A percentile compares a stretch with the other conserved stretches of the same genome.
phyloP scores from a whole-genome alignment of 92 coral and sea anemone genomes.

The Phenganax marumi region DNA sequence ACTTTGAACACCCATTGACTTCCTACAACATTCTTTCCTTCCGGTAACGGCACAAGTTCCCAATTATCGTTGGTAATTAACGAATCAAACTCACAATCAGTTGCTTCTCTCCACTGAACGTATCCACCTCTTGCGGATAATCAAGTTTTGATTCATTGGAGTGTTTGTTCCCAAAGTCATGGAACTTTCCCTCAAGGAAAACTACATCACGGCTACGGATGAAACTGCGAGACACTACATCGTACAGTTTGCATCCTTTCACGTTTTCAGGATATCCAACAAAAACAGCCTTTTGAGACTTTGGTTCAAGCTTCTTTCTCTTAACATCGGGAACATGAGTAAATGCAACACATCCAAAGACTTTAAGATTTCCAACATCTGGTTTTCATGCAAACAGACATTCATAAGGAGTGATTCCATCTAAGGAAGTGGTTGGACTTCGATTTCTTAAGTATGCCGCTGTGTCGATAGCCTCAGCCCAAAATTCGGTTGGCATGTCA shows the following conservation, averaged over 20 bases:
- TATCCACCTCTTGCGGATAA: too few relatives aligned
- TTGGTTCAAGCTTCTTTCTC: conserved; percentile 47
- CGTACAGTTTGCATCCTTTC: background rate
- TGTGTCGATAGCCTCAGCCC: conserved; percentile 56
- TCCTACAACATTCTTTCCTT: conserved; percentile 12
- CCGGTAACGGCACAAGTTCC: conserved; percentile 27
- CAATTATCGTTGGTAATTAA: conserved; percentile 6
- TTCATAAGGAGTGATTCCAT: conserved; percentile 44
- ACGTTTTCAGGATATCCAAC: too few relatives aligned
- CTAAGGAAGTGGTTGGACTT: conserved; percentile 35
- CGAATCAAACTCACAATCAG: conserved; percentile 21
- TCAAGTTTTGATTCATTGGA: too few relatives aligned
- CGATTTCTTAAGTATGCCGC: conserved; percentile 31
- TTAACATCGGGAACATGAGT: conserved; percentile 36
- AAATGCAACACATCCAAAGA: conserved; percentile 57
- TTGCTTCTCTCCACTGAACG: conserved; percentile 11
- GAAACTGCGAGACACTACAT: background rate
- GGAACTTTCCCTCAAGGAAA: background rate
- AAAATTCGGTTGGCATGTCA: conserved; percentile 44
- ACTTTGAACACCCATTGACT: conserved; percentile 1
- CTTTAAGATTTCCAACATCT: conserved; percentile 51
- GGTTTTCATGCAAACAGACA: conserved; percentile 54
- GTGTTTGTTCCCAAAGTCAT: too few relatives aligned
- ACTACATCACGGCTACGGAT: background rate
- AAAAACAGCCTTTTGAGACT: too few relatives aligned